Evolutionary conservation across 1,140 invertebrate genomes (phyloP), one percentile per base, ranked within the genome.

Genomic region (Brachionus asplanchnoidis): DNA sequence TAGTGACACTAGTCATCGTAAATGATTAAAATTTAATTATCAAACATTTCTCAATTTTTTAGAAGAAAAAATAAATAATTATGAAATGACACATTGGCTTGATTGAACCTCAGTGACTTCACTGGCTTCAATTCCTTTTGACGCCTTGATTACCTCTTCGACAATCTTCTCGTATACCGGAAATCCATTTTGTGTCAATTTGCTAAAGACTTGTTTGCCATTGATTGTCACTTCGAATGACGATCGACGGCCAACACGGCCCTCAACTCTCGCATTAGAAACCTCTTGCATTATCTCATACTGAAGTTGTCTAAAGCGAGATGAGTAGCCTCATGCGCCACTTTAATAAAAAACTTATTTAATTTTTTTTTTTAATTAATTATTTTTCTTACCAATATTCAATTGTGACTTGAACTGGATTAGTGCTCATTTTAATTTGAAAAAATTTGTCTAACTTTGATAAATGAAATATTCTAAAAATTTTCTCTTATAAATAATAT

Each of bases 171-270:
- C 66, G 44, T 26, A 70, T 9, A 36, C 36, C 14, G 82, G 82
- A 84, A 84, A 84, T 53, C n/a, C 32, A 40, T 23, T 42, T 7
- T 36, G 20, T n/a, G 66, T 40, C 40, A 84, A 56, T 75, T 84
- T 84, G 44, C 60, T 70, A 65, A 70, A 84, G 14, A 84, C 44
- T 11, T 70, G 40, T 56, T 70, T 84, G 26, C 65, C 82, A 75
- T 84, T 84, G 20, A 68, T 50, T 36, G 66, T 53, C 28, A 84
- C 82, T 75, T 84, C 82, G 28, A 84, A 84, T 2, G 82, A 84
- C 32, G 82, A 73, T 68, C 65, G n/a, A 46, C 82, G 82, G 23
- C 82, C 82, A 53, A 75, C 65, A 3, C 40, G 17, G n/a, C 79
- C 79, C 20, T 82, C 79, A n/a, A 82, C 79, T 82, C 36, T 82